Percentiles rank a stretch among this genome's conserved stretches.
phyloP scores from a whole-genome alignment of 2,888 invertebrate species.

The Shargacucullia verbasci region DNA sequence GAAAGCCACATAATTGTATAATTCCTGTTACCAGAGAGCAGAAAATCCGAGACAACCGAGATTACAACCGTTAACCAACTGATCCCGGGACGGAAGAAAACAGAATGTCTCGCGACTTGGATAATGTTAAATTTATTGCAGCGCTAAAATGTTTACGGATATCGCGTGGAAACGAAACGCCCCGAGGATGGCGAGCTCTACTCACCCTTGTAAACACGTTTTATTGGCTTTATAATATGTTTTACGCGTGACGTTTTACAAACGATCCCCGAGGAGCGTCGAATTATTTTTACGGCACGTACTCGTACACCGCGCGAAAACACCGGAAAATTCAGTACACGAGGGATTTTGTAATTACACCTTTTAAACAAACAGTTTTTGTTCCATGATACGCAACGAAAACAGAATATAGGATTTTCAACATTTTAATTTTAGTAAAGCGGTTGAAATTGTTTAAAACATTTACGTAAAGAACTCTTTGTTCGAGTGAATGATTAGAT shows the following conservation, averaged over 20 bases:
- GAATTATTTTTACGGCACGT: conserved; percentile 89
- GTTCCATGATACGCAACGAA: conserved; percentile 71
- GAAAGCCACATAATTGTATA: conserved; percentile 81
- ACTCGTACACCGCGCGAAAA: conserved; percentile 80
- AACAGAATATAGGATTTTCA: conserved; percentile 65
- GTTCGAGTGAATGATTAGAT: conserved; percentile 53
- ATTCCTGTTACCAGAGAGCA: conserved; percentile 78
- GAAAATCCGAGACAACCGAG: conserved; percentile 83
- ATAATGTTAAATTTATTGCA: conserved; percentile 89
- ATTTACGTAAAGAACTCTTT: conserved; percentile 47
- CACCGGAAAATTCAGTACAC: conserved; percentile 81
- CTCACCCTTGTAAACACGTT: conserved; percentile 89
- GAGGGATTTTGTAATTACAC: conserved; percentile 86
- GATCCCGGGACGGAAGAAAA: conserved; percentile 86
- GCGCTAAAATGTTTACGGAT: conserved; percentile 89
- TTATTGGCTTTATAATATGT: conserved; percentile 90
- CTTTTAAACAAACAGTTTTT: conserved; percentile 81
- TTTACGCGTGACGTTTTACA: conserved; percentile 89
- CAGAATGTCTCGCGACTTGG: conserved; percentile 87
- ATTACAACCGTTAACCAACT: conserved; percentile 88
- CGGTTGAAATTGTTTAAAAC: conserved; percentile 39
- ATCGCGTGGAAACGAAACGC: conserved; percentile 80
- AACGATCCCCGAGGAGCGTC: conserved; percentile 87
- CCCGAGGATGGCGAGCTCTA: conserved; percentile 80
- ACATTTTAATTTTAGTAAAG: conserved; percentile 64